Evolutionary conservation across 2,888 invertebrate genomes (phyloP).

Genomic region (Steinernema hermaphroditum): DNA sequence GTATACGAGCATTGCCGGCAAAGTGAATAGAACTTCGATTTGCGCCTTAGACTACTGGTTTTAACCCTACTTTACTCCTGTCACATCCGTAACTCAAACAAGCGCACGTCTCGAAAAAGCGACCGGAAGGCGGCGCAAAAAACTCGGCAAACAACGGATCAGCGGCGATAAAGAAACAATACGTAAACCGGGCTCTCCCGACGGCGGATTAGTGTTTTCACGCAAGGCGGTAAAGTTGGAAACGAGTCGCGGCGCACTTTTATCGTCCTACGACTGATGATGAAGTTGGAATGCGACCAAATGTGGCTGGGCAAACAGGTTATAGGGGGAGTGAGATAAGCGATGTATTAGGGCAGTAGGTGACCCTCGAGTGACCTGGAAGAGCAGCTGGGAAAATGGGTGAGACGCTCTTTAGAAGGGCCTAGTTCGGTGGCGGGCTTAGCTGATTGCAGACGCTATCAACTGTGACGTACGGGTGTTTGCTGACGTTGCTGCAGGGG

Average conservation of each 20-base stretch:
- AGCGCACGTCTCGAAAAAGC: not conserved
- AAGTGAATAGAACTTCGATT: not conserved
- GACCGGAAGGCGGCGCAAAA: not conserved
- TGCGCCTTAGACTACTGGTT: not conserved
- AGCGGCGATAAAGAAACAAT: slow-evolving; percentile 21
- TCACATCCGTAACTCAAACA: slow-evolving; percentile 1
- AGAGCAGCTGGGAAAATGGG: slow-evolving; percentile 6
- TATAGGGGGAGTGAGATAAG: not conserved
- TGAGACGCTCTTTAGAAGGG: not conserved
- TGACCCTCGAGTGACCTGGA: not conserved
- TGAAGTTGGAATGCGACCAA: not conserved
- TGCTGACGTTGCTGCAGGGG: no score
- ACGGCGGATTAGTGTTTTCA: slow-evolving; percentile 11
- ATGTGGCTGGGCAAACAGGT: not conserved
- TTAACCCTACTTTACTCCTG: not conserved
- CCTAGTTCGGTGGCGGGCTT: no score
- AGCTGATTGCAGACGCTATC: no score
- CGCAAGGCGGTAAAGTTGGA: no score
- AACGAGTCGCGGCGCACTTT: not conserved
- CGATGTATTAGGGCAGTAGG: not conserved
- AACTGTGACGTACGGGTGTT: no score
- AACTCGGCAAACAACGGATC: not conserved
- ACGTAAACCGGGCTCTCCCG: not conserved
- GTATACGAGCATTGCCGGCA: not conserved
- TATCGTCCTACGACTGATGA: not conserved